phyloP scores from a whole-genome alignment of 2,888 invertebrate genomes.

The Leucophenga maculata region DNA sequence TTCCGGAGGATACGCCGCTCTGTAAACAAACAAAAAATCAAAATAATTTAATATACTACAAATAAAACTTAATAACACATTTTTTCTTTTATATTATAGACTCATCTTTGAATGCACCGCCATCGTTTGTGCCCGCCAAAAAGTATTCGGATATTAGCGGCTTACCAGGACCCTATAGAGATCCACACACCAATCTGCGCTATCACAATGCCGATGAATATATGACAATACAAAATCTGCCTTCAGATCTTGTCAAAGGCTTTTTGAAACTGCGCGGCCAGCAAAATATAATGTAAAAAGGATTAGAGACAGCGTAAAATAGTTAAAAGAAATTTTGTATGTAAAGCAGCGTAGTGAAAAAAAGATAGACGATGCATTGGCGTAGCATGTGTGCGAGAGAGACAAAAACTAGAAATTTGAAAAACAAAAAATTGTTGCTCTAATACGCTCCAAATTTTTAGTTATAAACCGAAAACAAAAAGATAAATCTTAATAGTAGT shows the following conservation, averaged over 20 bases:
- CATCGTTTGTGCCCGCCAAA: constrained; percentile 91
- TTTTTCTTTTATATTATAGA: constrained; percentile 75
- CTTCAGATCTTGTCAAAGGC: constrained; percentile 93
- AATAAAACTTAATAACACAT: too few relatives aligned
- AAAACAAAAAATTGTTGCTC: too few relatives aligned
- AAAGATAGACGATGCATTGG: too few relatives aligned
- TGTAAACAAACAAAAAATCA: constrained; percentile 72
- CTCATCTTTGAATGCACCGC: constrained; percentile 91
- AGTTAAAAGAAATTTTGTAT: background rate
- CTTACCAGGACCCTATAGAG: constrained; percentile 88
- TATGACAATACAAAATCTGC: constrained; percentile 85
- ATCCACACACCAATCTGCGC: constrained; percentile 90
- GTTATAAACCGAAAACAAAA: too few relatives aligned
- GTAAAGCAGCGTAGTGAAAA: background rate
- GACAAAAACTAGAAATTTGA: too few relatives aligned
- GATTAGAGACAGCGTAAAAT: background rate
- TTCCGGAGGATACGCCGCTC: constrained; percentile 83
- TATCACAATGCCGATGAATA: constrained; percentile 92
- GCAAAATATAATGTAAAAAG: constrained; percentile 67
- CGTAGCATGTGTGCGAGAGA: too few relatives aligned
- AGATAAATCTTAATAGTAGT: too few relatives aligned
- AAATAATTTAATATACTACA: too few relatives aligned
- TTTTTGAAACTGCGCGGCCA: constrained; percentile 86
- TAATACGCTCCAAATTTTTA: too few relatives aligned
- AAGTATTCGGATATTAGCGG: constrained; percentile 96